Conservation (phyloP, 2,113 vertebrate genomes). For the Amblyornis subalaris region DNA sequence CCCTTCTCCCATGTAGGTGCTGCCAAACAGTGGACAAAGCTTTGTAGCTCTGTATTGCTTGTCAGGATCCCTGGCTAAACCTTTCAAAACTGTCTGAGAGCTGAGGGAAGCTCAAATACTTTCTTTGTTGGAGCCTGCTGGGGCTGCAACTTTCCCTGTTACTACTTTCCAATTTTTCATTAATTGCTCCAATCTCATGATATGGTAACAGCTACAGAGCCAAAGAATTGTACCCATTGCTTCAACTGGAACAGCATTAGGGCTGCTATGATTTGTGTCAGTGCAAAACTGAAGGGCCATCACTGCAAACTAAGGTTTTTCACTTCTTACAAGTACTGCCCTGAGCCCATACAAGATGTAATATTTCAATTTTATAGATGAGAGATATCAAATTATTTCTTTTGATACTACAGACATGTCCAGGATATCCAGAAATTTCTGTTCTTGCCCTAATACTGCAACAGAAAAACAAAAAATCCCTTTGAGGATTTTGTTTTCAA, state of each 20-base stretch:
- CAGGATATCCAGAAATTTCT: not conserved
- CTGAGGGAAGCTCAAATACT: not conserved
- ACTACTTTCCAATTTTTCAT: not conserved
- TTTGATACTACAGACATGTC: not conserved
- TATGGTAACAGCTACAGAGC: not conserved
- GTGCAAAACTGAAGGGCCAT: not conserved
- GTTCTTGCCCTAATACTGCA: not conserved
- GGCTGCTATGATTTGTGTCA: not conserved
- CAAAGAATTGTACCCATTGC: not conserved
- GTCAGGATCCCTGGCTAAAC: not conserved
- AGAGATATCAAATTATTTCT: not conserved
- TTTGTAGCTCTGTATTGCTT: not conserved
- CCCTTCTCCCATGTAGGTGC: not conserved
- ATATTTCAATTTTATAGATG: not conserved
- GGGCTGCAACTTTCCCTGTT: not conserved
- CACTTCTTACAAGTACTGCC: not conserved
- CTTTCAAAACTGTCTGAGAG: not conserved
- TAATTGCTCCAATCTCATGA: not conserved
- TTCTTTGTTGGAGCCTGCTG: not conserved
- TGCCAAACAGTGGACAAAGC: not conserved
- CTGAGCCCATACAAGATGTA: not conserved
- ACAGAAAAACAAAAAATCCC: not conserved
- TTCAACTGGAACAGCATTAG: not conserved
- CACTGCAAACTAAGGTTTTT: not conserved
- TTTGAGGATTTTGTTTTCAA: not conserved